phyloP scores from a whole-genome alignment of 2,888 invertebrate genomes.

The Drosophila recens region DNA sequence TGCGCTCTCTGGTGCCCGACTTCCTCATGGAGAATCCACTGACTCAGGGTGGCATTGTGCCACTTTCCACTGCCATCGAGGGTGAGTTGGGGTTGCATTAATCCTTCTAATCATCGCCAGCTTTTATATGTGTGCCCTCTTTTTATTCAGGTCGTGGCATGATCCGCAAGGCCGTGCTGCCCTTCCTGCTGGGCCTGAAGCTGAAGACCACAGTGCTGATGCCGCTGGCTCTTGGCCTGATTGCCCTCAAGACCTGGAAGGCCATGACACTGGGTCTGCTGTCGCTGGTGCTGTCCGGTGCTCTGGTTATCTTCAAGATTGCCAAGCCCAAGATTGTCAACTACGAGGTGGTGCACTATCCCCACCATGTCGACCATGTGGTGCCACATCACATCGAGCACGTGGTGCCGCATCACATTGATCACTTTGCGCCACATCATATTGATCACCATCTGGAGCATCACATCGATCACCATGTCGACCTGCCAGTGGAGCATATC shows the following conservation, averaged over 20 bases:
- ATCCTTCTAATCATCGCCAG: background rate
- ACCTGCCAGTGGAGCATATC: slow-evolving; percentile 85
- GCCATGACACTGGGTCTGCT: slow-evolving; percentile 93
- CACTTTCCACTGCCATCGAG: slow-evolving; percentile 87
- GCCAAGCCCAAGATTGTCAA: slow-evolving; percentile 94
- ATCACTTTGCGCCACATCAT: slow-evolving; percentile 85
- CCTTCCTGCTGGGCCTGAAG: slow-evolving; percentile 93
- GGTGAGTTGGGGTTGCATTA: slow-evolving; percentile 66
- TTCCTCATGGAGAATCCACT: slow-evolving; percentile 84
- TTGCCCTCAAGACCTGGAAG: slow-evolving; percentile 96
- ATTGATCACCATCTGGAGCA: slow-evolving; percentile 84
- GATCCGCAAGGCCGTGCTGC: slow-evolving; percentile 93
- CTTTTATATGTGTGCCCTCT: background rate
- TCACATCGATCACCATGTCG: slow-evolving; percentile 87
- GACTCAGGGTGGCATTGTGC: slow-evolving; percentile 89
- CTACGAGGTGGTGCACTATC: slow-evolving; percentile 94
- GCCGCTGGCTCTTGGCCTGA: slow-evolving; percentile 92
- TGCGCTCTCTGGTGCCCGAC: slow-evolving; percentile 82
- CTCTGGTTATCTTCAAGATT: slow-evolving; percentile 94
- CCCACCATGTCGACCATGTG: slow-evolving; percentile 84
- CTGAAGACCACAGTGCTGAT: slow-evolving; percentile 94
- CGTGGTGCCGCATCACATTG: slow-evolving; percentile 82
- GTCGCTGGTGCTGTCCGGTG: slow-evolving; percentile 93
- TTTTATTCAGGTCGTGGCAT: slow-evolving; percentile 90
- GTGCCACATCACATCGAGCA: slow-evolving; percentile 83